A percentile compares a stretch with the other conserved stretches of the same genome.
phyloP scores from a whole-genome alignment of 2,888 invertebrate species.

The Abrostola triplasia region DNA sequence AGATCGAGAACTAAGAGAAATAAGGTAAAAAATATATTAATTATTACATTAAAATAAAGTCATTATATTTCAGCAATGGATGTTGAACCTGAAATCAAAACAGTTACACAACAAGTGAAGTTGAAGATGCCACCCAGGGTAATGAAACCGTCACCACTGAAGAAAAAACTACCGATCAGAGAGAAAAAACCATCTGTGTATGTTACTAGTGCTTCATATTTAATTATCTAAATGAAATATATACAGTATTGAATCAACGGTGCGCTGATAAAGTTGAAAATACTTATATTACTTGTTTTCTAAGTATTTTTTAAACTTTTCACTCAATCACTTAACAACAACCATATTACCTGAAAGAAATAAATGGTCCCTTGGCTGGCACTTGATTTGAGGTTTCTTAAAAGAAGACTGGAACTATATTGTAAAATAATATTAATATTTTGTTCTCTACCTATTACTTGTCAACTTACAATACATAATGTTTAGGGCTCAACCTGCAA shows the following conservation, averaged over 20 bases:
- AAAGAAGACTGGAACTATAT: background rate
- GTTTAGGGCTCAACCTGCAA: conserved; percentile 56
- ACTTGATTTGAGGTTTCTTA: background rate
- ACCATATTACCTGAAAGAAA: too few species aligned
- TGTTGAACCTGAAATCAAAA: conserved; percentile 50
- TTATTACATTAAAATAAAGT: background rate
- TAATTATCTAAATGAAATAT: conserved; percentile 3
- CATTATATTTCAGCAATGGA: conserved; percentile 69
- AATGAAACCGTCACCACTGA: conserved; percentile 58
- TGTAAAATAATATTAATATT: too few species aligned
- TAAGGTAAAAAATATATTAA: background rate
- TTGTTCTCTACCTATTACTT: too few species aligned
- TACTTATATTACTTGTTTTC: too few species aligned
- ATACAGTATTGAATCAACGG: background rate
- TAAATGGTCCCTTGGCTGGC: too few species aligned
- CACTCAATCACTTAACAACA: too few species aligned
- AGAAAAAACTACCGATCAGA: conserved; percentile 51
- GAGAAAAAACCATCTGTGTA: conserved; percentile 61
- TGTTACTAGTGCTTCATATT: conserved; percentile 38
- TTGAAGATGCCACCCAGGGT: conserved; percentile 42
- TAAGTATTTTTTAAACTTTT: too few species aligned
- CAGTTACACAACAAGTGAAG: conserved; percentile 18
- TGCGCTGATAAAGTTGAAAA: background rate
- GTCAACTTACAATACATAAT: background rate
- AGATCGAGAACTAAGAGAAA: too few species aligned